Evolutionary conservation across 2,888 invertebrate genomes (phyloP), one percentile per base, ranked within the genome.

Genomic region (Agrochola macilenta): DNA sequence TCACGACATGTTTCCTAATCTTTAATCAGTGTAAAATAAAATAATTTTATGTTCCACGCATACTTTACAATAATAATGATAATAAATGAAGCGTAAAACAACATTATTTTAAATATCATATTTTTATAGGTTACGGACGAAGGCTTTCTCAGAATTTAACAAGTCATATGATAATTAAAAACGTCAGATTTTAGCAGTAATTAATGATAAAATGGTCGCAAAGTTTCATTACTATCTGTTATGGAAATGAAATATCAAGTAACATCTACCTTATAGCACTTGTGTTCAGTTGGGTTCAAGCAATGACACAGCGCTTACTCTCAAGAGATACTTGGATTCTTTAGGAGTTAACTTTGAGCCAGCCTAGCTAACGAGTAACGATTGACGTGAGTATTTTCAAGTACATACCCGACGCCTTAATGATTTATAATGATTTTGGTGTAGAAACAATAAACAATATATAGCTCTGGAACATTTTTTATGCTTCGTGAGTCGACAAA

Each of bases 301-400:
- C 94, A 94, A 95, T 96, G 96, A 96, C 96, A 94, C 94, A 95
- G 96, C 96, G 92, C 91, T 94, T 93, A 94, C 92, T 94, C 90
- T 95, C 91, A 93, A 96, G 95, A 94, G 95, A 95, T 96, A 95
- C 96, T 96, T 95, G 91, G 93, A 94, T 94, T 95, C 95, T 95
- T 95, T 94, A 93, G 92, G 93, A 93, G 93, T 94, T 93, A 93
- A 93, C 93, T 94, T 91, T 90, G 91, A 93, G 91, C 88, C 91
- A 87, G 89, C 88, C 92, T 91, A 91, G 91, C 95, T 96, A 96
- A 96, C 95, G 95, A 96, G 95, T 94, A 90, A 93, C 93, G 94
- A 95, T 94, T 94, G 95, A 95, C 92, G 94, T 89, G 89, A 94
- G 94, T 92, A 92, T 93, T 92, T 92, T 93, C 91, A 92, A 92